Evolutionary conservation across 2,113 vertebrate species (phyloP).

Genomic region (Pimephales promelas): DNA sequence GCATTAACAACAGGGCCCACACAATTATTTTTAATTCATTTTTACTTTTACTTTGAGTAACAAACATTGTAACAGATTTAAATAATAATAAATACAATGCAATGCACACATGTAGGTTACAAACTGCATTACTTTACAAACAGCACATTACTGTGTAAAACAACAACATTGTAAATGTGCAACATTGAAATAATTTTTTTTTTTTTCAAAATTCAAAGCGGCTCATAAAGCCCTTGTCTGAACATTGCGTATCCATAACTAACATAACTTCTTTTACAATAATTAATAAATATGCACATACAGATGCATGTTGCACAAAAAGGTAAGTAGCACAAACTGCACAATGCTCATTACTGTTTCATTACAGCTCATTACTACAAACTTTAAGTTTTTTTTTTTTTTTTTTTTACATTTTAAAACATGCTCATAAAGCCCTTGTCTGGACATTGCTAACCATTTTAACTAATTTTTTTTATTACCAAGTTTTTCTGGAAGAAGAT

Average conservation of each 20-base stretch:
- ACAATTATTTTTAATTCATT: no score
- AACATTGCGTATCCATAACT: no score
- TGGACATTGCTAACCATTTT: neutral
- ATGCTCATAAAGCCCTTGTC: neutral
- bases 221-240: neutral
- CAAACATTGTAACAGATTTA: neutral
- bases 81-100: constrained; percentile 2
- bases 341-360: neutral
- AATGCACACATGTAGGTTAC: neutral
- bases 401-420: no score
- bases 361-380: no score
- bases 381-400: no score
- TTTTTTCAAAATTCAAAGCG: neutral
- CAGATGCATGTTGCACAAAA: no score
- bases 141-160: neutral
- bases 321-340: neutral
- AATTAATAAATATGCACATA: neutral
- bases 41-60: neutral
- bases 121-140: no score
- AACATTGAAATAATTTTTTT: neutral
- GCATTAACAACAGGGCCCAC: no score
- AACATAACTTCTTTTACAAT: neutral
- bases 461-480: neutral
- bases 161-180: neutral
- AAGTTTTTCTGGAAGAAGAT: no score